Conservation (phyloP, 2,797 vertebrate genomes). For the Pygocentrus nattereri region DNA sequence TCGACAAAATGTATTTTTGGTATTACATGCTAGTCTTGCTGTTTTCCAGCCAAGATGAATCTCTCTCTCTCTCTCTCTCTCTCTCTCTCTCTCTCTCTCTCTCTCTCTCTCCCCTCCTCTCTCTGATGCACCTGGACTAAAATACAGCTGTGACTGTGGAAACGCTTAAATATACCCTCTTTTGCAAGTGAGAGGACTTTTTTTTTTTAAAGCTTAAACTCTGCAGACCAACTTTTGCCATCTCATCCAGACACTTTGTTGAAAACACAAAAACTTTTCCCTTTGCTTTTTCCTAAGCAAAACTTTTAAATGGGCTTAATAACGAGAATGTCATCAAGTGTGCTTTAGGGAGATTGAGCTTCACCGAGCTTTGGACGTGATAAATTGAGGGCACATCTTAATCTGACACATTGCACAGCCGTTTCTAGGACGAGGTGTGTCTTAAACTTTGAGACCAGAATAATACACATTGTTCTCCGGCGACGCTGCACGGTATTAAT, state of each 20-base stretch:
- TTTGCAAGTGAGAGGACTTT: constrained; percentile 28
- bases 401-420: background rate
- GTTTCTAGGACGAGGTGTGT: constrained; percentile 37
- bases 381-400: constrained; percentile 25
- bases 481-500: constrained; percentile 29
- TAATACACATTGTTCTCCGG: constrained; percentile 42
- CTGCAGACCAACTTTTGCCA: background rate
- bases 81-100: too few species aligned
- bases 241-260: background rate
- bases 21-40: background rate
- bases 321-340: background rate
- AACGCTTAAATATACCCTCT: background rate
- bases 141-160: constrained; percentile 30
- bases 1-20: constrained; percentile 16
- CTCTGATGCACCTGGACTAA: constrained; percentile 8
- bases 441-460: constrained; percentile 19
- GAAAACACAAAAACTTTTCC: background rate
- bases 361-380: constrained; percentile 22
- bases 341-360: background rate
- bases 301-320: background rate
- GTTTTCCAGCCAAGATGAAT: background rate
- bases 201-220: constrained; percentile 2
- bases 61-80: background rate
- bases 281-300: background rate
- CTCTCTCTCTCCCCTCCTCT: background rate